Conservation (phyloP, 2,113 vertebrate genomes). For the Pachyramphus minor region DNA sequence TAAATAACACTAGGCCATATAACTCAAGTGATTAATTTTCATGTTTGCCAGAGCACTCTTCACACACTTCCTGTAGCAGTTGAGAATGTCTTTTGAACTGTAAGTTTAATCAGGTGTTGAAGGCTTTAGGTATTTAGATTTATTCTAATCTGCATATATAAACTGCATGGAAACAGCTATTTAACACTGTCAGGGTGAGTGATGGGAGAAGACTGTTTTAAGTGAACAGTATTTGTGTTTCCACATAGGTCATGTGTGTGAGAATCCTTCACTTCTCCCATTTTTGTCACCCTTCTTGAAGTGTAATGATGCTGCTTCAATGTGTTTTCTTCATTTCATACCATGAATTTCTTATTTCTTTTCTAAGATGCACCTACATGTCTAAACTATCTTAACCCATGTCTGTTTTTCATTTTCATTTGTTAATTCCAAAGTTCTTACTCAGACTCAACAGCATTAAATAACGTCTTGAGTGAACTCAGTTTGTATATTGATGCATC, state of each 20-base stretch:
- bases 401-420: not conserved
- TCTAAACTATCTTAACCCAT: not conserved
- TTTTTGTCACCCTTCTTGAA: not conserved
- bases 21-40: not conserved
- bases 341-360: not conserved
- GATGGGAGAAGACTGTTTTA: not conserved
- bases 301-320: not conserved
- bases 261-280: not conserved
- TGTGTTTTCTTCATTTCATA: not conserved
- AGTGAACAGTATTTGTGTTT: not conserved
- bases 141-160: not conserved
- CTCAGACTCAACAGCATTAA: not conserved
- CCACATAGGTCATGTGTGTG: accelerated
- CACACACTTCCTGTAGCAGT: not conserved
- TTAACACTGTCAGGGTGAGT: not conserved
- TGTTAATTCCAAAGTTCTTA: not conserved
- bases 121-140: not conserved
- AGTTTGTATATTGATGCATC: not conserved
- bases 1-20: not conserved
- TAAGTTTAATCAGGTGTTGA: not conserved
- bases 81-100: not conserved
- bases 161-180: not conserved
- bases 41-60: not conserved
- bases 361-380: not conserved
- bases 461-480: not conserved